These are phyloP conservation scores for Bujurquina vittata DNA, from an alignment of 2,113 vertebrate species.

Conservation along the genomic window DNA sequence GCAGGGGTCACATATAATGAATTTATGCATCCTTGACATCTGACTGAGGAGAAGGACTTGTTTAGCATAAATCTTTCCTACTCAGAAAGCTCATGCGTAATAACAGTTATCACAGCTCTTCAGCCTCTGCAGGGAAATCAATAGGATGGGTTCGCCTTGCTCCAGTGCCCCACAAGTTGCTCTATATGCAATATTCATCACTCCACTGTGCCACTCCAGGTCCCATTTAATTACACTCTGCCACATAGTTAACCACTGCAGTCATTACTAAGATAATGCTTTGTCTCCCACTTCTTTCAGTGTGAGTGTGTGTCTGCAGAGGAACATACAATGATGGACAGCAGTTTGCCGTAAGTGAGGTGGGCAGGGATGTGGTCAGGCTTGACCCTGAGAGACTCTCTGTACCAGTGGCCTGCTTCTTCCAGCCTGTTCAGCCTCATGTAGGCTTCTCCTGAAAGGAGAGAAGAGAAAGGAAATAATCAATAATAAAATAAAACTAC, in stretches of 20 bases:
- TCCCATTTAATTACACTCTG: conserved; percentile 49
- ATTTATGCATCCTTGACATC: not conserved
- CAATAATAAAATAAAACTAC: not conserved
- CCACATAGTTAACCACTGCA: conserved; percentile 37
- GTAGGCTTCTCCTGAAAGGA: conserved; percentile 90
- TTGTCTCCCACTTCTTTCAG: not conserved
- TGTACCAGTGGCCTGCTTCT: conserved; percentile 93
- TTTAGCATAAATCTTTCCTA: not conserved
- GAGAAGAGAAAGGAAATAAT: not conserved
- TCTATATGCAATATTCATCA: conserved; percentile 49
- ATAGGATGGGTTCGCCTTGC: conserved; percentile 16
- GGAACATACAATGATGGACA: conserved; percentile 88
- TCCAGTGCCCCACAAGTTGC: conserved; percentile 15
- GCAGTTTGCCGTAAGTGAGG: conserved; percentile 94
- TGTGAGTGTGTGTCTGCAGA: not conserved
- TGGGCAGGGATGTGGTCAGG: conserved; percentile 98
- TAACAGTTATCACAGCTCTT: conserved; percentile 37
- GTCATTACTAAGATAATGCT: conserved; percentile 8
- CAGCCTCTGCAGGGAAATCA: conserved; percentile 22
- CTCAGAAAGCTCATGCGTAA: conserved; percentile 14
- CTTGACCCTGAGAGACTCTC: conserved; percentile 91
- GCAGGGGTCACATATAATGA: conserved; percentile 11
- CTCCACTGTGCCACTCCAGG: not conserved
- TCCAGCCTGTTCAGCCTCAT: conserved; percentile 90
- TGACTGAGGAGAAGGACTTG: not conserved